Evolutionary conservation across 2,888 invertebrate genomes (phyloP), one percentile per base, ranked within the genome.

Genomic region (Liopterus haemorrhoidalis): DNA sequence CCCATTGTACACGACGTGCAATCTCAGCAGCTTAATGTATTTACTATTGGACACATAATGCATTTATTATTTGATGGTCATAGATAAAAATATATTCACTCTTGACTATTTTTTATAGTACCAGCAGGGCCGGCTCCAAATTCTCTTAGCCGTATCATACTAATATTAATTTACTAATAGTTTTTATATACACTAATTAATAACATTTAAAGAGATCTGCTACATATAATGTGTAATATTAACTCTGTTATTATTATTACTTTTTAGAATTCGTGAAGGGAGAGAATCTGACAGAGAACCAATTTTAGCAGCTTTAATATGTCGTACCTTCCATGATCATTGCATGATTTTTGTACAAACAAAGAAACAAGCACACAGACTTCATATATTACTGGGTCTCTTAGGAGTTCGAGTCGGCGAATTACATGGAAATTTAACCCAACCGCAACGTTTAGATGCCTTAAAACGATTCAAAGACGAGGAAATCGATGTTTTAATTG

Each of bases 321-420:
- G 84, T 55, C 75, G 97, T 43, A 93, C 91, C 16, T 97, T 97
- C 70, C 78, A 87, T 30, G 86, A 90, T 64, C 85, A 91, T 57
- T 82, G 86, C 36, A 94, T 99, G 71, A 79, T 99, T 25, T 99
- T 99, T 72, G 92, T 96, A 20, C 92, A 91, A 68, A 99, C 97
- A 0, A 97, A 97, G 70, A 85, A 83, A 51, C 91, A 93, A 64
- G 96, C 96, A 2, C 96, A 97, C 68, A 74, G 94, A 9, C 70
- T 99, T 53, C 94, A 95, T 62, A 87, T 99, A 44, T 70, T 96
- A 1, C 70, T 99, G 1, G 95, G 95, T 0, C 70, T 99, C 38
- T 70, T 97, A 21, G 94, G 94, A 0, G 71, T 96, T 2, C 87
- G 85, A 68, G 86, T 87, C 19, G 73, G 71, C 0, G 97, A 99